Evolutionary conservation across 2,888 invertebrate species (phyloP).

Genomic region (Xanthostigma xanthostigma): DNA sequence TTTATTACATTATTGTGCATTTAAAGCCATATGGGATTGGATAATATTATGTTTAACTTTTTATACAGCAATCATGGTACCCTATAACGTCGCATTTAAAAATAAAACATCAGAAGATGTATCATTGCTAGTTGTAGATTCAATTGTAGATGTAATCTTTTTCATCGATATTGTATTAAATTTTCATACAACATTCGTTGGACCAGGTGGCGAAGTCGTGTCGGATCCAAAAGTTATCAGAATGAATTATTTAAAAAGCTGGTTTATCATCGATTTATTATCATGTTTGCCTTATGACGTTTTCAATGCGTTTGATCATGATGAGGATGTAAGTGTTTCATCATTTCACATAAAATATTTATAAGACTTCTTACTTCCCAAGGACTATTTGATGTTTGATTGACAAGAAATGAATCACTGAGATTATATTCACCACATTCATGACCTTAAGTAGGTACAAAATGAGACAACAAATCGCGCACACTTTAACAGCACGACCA

Average conservation of each 20-base stretch:
- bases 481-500: no score
- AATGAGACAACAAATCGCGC: no score
- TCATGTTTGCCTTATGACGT: conserved; percentile 99
- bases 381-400: no score
- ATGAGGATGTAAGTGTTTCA: conserved; percentile 68
- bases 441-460: no score
- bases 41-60: conserved; percentile 98
- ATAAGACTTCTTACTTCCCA: no score
- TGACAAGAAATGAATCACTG: no score
- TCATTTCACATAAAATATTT: no score
- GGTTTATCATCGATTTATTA: conserved; percentile 98
- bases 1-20: conserved; percentile 97
- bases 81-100: conserved; percentile 99
- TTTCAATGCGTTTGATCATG: conserved; percentile 99
- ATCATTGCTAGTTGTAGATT: conserved; percentile 85
- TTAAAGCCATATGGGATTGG: conserved; percentile 99
- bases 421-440: no score
- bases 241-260: conserved; percentile 97
- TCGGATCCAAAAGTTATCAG: conserved; percentile 97
- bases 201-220: conserved; percentile 89
- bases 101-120: conserved; percentile 97
- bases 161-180: conserved; percentile 99
- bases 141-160: conserved; percentile 99
- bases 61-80: conserved; percentile 98
- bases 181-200: conserved; percentile 99